Evolutionary conservation across 1,140 invertebrate genomes (phyloP).

Genomic region (Rhopalosiphum padi): DNA sequence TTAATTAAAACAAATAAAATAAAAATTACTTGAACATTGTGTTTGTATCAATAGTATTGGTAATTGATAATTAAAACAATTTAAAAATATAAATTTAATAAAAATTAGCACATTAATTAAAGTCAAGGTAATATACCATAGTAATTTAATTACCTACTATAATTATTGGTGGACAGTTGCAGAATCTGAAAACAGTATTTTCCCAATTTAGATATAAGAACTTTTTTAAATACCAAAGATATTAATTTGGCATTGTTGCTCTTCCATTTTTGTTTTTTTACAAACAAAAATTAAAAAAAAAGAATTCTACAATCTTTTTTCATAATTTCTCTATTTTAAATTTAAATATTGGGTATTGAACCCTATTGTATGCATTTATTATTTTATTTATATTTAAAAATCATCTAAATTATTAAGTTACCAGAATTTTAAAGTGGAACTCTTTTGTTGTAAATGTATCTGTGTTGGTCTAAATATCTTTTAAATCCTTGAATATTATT

Average conservation of each 20-base stretch:
- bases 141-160: background rate
- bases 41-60: background rate
- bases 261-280: background rate
- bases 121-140: background rate
- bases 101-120: background rate
- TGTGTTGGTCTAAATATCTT: background rate
- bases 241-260: background rate
- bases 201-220: background rate
- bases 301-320: too few species aligned
- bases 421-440: background rate
- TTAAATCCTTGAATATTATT: background rate
- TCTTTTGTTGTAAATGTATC: too few species aligned
- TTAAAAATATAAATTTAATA: background rate
- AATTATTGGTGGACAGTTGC: too few species aligned
- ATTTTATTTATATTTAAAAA: background rate
- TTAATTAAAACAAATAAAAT: background rate
- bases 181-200: background rate
- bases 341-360: background rate
- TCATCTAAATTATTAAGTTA: background rate
- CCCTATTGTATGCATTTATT: background rate
- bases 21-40: background rate
- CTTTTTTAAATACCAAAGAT: background rate
- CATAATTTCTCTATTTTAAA: too few species aligned
- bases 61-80: background rate
- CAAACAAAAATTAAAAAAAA: too few species aligned